Percentiles rank a stretch among this genome's conserved stretches.
phyloP scores from a whole-genome alignment of 1,140 invertebrate species.

The Aphelenchoides avenae region DNA sequence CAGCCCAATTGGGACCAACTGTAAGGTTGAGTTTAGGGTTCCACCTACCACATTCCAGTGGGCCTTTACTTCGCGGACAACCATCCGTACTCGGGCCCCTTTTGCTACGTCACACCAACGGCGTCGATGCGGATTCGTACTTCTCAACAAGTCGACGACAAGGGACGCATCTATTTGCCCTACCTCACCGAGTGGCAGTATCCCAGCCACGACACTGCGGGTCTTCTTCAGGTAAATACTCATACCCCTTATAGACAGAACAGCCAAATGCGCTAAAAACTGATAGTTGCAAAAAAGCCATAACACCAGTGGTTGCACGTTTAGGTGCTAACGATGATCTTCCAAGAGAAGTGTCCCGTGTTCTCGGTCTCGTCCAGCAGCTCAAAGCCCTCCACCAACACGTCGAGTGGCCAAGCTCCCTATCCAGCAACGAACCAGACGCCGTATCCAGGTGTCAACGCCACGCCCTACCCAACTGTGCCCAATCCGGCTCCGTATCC shows the following conservation, averaged over 20 bases:
- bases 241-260: too few species aligned
- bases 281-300: too few species aligned
- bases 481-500: conserved; percentile 34
- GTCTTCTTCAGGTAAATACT: conserved; percentile 55
- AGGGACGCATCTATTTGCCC: conserved; percentile 90
- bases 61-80: conserved; percentile 93
- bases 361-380: conserved; percentile 66
- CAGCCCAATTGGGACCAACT: background rate
- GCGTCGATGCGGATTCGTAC: conserved; percentile 87
- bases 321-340: conserved; percentile 81
- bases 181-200: conserved; percentile 91
- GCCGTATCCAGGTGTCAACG: conserved; percentile 45
- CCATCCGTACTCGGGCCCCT: conserved; percentile 92
- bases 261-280: too few species aligned
- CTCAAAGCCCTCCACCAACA: too few species aligned
- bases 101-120: conserved; percentile 94
- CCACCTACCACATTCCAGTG: conserved; percentile 89
- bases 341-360: conserved; percentile 90
- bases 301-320: conserved; percentile 52
- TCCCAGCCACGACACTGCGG: conserved; percentile 64
- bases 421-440: conserved; percentile 32
- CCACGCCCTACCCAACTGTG: conserved; percentile 37
- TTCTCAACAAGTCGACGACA: conserved; percentile 88
- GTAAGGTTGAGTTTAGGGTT: conserved; percentile 64
- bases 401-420: background rate